Evolutionary conservation across 1,140 invertebrate species (phyloP).

Genomic region (Watersipora subatra): DNA sequence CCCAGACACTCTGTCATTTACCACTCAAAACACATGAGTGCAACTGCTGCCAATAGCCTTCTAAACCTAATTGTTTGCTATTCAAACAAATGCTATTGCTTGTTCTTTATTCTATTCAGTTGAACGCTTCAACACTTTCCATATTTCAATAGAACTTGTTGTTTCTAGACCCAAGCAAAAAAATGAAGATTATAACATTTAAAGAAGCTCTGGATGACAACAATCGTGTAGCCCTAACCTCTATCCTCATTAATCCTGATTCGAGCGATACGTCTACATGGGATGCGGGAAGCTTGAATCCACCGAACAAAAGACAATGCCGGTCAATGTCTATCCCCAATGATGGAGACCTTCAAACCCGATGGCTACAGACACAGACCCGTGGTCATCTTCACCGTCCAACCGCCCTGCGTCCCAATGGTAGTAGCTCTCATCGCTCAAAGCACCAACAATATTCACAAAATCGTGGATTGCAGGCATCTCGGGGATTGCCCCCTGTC

Average conservation of each 20-base stretch:
- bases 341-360: slow-evolving; percentile 8
- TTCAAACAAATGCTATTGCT: no score
- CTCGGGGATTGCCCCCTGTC: not conserved
- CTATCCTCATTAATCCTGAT: not conserved
- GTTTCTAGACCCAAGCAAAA: not conserved
- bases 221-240: not conserved
- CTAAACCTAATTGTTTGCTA: no score
- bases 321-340: slow-evolving; percentile 21
- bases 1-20: no score
- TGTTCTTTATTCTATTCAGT: no score
- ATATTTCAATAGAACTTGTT: no score
- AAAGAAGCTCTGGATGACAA: no score
- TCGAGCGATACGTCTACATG: not conserved
- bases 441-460: not conserved
- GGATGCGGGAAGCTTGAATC: slow-evolving; percentile 2
- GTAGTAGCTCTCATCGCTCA: not conserved
- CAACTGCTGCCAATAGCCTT: no score
- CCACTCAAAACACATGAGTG: no score
- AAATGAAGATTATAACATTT: not conserved
- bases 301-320: slow-evolving; percentile 31
- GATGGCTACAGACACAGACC: not conserved
- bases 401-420: not conserved
- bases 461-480: not conserved
- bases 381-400: not conserved
- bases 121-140: no score